Conservation (phyloP, 2,113 vertebrate species). For the Glaucidium brasilianum region DNA sequence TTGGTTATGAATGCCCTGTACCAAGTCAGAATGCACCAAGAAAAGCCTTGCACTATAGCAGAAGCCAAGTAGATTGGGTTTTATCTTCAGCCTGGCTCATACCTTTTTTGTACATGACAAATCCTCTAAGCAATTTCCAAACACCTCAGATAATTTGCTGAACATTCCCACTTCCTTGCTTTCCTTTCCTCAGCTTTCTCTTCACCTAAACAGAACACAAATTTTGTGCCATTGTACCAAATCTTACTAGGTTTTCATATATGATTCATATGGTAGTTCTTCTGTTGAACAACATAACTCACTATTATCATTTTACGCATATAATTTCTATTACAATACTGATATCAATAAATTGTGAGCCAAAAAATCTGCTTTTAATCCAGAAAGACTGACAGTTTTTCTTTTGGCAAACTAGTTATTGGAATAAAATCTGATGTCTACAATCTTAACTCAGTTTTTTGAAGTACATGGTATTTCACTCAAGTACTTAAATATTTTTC, state of each 20-base stretch:
- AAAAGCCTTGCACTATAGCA: background rate
- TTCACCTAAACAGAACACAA: background rate
- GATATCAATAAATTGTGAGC: background rate
- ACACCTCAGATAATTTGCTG: background rate
- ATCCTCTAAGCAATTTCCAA: background rate
- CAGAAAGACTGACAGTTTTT: background rate
- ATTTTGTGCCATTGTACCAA: background rate
- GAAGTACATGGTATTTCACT: background rate
- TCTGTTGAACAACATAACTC: background rate
- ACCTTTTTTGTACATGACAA: background rate
- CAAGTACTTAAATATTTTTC: background rate
- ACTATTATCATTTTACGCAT: background rate
- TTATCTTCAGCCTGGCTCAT: background rate
- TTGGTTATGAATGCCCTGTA: background rate
- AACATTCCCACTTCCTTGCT: background rate
- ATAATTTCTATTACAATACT: background rate
- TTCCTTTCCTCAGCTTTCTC: background rate
- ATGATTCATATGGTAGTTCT: background rate
- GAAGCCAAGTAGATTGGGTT: background rate
- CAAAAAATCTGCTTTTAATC: background rate
- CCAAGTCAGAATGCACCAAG: background rate
- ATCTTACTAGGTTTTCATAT: background rate
- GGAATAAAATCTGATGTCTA: background rate
- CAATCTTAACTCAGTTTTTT: background rate
- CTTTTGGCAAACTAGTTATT: background rate